Evolutionary conservation across 2,888 invertebrate genomes (phyloP).

Genomic region (Rhagonycha lutea): DNA sequence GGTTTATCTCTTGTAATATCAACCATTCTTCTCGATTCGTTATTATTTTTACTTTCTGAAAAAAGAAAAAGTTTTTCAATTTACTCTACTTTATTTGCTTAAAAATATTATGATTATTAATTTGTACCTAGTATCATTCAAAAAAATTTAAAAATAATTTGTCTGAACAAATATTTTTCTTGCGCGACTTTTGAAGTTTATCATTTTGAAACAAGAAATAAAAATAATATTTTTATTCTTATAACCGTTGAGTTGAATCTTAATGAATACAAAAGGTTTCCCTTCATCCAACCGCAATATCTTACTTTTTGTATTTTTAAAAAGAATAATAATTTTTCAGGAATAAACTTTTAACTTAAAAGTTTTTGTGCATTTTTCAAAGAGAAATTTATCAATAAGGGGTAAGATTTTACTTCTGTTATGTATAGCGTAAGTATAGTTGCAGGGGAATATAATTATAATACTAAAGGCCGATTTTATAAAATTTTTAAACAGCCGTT

Average conservation of each 20-base stretch:
- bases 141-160: background rate
- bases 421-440: background rate
- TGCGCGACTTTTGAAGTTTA: background rate
- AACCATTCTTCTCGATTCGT: constrained; percentile 70
- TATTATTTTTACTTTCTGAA: constrained; percentile 49
- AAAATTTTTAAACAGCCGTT: too few relatives aligned
- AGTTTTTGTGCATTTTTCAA: background rate
- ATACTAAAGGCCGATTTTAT: too few relatives aligned
- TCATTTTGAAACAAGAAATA: background rate
- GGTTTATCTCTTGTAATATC: constrained; percentile 87
- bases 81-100: background rate
- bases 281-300: background rate
- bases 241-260: background rate
- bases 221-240: background rate
- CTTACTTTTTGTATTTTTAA: background rate
- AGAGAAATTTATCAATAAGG: background rate
- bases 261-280: background rate
- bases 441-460: background rate
- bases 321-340: background rate
- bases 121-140: too few relatives aligned
- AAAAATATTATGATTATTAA: too few relatives aligned
- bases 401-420: background rate
- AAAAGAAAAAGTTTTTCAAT: constrained; percentile 36
- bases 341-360: background rate
- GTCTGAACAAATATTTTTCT: background rate